phyloP scores from a whole-genome alignment of 2,797 vertebrate species.

The Nyctibius grandis region DNA sequence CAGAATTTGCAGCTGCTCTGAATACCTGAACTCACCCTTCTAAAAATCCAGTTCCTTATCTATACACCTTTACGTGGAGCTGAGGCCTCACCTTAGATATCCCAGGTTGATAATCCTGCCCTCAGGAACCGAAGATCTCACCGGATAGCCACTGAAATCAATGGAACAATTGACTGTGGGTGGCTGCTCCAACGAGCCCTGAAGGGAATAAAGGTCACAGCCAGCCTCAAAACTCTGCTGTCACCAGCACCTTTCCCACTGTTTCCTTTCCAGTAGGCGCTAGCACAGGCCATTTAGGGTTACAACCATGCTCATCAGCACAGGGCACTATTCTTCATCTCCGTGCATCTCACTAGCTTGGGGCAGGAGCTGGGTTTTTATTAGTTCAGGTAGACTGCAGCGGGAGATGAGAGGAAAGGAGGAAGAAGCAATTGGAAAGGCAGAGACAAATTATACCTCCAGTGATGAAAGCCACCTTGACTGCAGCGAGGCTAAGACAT shows the following conservation, averaged over 20 bases:
- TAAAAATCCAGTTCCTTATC: slow-evolving; percentile 5
- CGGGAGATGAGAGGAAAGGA: not conserved
- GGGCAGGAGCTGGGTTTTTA: not conserved
- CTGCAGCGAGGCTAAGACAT: not conserved
- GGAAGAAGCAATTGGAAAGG: not conserved
- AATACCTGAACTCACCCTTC: not conserved
- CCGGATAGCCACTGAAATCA: not conserved
- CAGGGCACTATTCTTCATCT: not conserved
- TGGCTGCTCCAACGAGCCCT: slow-evolving; percentile 21
- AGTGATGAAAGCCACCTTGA: slow-evolving; percentile 26
- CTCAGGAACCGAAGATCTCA: not conserved
- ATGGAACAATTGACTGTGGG: slow-evolving; percentile 36
- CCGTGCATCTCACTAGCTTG: not conserved
- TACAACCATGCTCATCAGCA: not conserved
- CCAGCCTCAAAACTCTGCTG: not conserved
- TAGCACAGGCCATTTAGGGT: not conserved
- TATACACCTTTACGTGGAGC: not conserved
- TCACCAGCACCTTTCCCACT: not conserved
- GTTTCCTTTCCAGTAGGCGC: not conserved
- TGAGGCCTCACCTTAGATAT: slow-evolving; percentile 3
- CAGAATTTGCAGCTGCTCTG: not conserved
- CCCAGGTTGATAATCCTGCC: slow-evolving; percentile 18
- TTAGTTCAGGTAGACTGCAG: not conserved
- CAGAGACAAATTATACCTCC: slow-evolving; percentile 5
- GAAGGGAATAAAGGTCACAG: not conserved